A percentile compares a stretch with the other conserved stretches of the same genome.
Conservation (phyloP, 2,113 vertebrate genomes). For the Trogon surrucura region DNA sequence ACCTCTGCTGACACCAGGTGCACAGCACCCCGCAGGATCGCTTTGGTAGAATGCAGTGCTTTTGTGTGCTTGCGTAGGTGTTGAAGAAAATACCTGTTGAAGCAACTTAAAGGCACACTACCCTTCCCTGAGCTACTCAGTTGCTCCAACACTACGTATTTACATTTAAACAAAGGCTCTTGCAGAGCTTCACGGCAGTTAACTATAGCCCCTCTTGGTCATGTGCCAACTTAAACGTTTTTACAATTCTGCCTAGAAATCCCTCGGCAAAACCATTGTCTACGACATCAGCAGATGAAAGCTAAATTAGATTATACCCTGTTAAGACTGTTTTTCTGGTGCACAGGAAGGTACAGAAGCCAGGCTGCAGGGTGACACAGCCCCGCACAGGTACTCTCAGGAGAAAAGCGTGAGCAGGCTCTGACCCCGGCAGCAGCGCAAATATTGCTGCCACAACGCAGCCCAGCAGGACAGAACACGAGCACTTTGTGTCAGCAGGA, state of each 20-base stretch:
- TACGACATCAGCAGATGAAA: not conserved
- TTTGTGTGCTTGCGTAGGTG: rapidly evolving
- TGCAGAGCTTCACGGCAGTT: not conserved
- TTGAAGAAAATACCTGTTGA: not conserved
- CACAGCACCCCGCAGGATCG: too few relatives aligned
- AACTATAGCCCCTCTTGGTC: not conserved
- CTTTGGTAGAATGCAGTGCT: not conserved
- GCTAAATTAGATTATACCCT: not conserved
- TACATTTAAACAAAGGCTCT: not conserved
- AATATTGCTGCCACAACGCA: not conserved
- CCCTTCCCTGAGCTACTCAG: not conserved
- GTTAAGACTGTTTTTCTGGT: not conserved
- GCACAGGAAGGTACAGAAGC: not conserved
- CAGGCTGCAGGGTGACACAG: not conserved
- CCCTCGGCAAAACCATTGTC: not conserved
- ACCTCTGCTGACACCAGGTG: not conserved
- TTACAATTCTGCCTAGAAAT: conserved; percentile 1
- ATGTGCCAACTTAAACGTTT: not conserved
- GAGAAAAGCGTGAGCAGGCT: not conserved
- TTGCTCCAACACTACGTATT: not conserved
- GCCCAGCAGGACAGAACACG: not conserved
- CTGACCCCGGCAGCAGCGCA: not conserved
- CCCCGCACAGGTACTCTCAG: not conserved
- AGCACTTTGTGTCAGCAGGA: not conserved
- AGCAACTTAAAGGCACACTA: not conserved